Percentiles rank a stretch among this genome's conserved stretches.
Evolutionary conservation across 1,140 invertebrate species (phyloP).

Genomic region (Drosophila sulfurigaster): DNA sequence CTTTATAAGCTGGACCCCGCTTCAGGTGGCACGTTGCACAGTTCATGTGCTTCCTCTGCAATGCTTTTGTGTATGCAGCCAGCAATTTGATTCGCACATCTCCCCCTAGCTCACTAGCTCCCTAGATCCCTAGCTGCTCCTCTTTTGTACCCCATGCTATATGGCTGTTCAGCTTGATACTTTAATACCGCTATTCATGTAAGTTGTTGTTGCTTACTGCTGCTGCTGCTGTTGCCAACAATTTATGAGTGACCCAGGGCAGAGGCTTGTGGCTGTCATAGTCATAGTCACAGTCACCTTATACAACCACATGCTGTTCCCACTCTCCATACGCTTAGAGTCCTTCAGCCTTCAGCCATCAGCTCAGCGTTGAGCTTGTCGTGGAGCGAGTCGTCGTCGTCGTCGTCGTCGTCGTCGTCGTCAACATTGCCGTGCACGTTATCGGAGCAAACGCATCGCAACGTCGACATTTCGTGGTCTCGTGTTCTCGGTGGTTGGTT

Average conservation of each 20-base stretch:
- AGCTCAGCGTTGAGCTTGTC: conserved; percentile 6
- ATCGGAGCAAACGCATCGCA: conserved; percentile 66
- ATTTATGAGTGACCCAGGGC: conserved; percentile 64
- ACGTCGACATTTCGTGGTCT: conserved; percentile 30
- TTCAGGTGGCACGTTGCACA: conserved; percentile 40
- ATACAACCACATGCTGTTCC: conserved; percentile 3
- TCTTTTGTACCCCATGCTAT: conserved; percentile 13
- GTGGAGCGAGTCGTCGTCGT: conserved; percentile 33
- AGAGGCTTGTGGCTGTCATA: conserved; percentile 14
- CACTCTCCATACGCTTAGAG: too few relatives aligned
- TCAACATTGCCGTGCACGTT: conserved; percentile 54
- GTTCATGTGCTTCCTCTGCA: conserved; percentile 14
- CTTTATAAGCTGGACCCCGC: conserved; percentile 48
- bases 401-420: conserved; percentile 4
- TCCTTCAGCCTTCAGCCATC: background rate
- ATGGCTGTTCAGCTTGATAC: conserved; percentile 52
- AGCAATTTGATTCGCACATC: conserved; percentile 63
- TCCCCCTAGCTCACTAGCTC: background rate
- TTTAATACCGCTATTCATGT: conserved; percentile 74
- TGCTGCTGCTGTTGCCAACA: conserved; percentile 36
- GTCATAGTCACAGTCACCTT: conserved; percentile 11
- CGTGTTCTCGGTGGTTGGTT: conserved; percentile 62
- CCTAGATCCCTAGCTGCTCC: too few relatives aligned
- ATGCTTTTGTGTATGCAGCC: conserved; percentile 54
- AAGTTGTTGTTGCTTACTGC: conserved; percentile 41